These are phyloP conservation scores for Cheumatopsyche charites DNA, from an alignment of 1,140 invertebrate genomes.

Conservation along the genomic window DNA sequence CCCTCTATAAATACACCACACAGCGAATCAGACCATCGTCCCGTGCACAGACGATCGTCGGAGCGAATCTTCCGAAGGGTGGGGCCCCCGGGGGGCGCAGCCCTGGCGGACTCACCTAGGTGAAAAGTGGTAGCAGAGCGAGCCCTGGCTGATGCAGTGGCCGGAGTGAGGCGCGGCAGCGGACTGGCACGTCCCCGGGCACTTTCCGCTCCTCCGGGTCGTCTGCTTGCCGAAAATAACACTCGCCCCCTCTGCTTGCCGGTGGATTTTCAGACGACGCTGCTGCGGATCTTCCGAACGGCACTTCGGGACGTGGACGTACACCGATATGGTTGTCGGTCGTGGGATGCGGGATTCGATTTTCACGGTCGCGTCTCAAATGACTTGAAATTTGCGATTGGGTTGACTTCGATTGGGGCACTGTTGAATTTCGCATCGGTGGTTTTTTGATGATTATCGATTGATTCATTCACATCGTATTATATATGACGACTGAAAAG, in stretches of 20 bases:
- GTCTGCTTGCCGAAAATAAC: conserved; percentile 41
- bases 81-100: neutral
- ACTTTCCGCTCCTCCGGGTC: conserved; percentile 11
- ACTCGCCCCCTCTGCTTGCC: conserved; percentile 25
- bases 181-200: conserved; percentile 36
- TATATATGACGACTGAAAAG: too few species aligned
- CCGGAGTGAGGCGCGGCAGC: conserved; percentile 42
- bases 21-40: too few species aligned
- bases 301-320: conserved; percentile 16
- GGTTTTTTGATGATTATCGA: too few species aligned
- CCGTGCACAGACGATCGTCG: neutral
- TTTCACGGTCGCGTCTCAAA: conserved; percentile 18
- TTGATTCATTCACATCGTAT: too few species aligned
- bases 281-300: conserved; percentile 29
- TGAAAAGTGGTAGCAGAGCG: neutral
- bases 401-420: too few species aligned
- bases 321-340: conserved; percentile 7
- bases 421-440: too few species aligned
- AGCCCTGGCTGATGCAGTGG: conserved; percentile 46
- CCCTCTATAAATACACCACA: too few species aligned
- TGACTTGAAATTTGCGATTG: conserved; percentile 2
- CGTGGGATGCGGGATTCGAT: conserved; percentile 4
- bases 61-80: neutral
- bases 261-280: conserved; percentile 36
- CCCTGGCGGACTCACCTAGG: conserved; percentile 40